These are phyloP conservation scores for Drosophila saltans DNA, from an alignment of 1,140 invertebrate species.

Conservation along the genomic window DNA sequence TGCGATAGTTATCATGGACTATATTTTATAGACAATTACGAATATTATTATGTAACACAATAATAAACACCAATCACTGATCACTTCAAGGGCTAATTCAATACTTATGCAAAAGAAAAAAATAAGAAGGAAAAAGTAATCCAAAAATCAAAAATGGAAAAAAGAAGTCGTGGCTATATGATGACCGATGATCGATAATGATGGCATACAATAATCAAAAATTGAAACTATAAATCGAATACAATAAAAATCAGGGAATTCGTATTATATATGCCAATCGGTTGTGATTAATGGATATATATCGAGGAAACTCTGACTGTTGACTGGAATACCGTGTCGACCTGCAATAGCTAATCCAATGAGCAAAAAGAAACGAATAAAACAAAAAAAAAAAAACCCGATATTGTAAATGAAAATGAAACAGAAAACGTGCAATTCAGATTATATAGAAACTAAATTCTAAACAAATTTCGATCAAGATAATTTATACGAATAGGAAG, in stretches of 20 bases:
- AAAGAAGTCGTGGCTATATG: neutral
- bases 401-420: constrained; percentile 40
- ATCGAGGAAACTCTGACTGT: constrained; percentile 20
- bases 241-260: constrained; percentile 35
- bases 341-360: constrained; percentile 10
- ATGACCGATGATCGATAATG: neutral
- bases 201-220: neutral
- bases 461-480: constrained; percentile 1
- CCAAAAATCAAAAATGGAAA: constrained; percentile 37
- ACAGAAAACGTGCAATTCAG: constrained; percentile 53
- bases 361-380: neutral
- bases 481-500: constrained; percentile 44
- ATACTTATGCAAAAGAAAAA: constrained; percentile 62
- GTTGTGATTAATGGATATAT: constrained; percentile 6
- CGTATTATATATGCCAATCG: constrained; percentile 53
- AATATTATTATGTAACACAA: constrained; percentile 70
- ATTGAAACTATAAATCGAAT: constrained; percentile 14
- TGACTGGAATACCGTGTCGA: neutral
- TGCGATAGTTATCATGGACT: constrained; percentile 74
- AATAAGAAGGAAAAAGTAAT: constrained; percentile 63
- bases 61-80: constrained; percentile 81
- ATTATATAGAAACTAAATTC: constrained; percentile 6
- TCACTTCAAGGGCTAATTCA: constrained; percentile 77
- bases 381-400: neutral
- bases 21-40: constrained; percentile 73